Evolutionary conservation across 2,888 invertebrate genomes (phyloP).

Genomic region (Antitype chi): DNA sequence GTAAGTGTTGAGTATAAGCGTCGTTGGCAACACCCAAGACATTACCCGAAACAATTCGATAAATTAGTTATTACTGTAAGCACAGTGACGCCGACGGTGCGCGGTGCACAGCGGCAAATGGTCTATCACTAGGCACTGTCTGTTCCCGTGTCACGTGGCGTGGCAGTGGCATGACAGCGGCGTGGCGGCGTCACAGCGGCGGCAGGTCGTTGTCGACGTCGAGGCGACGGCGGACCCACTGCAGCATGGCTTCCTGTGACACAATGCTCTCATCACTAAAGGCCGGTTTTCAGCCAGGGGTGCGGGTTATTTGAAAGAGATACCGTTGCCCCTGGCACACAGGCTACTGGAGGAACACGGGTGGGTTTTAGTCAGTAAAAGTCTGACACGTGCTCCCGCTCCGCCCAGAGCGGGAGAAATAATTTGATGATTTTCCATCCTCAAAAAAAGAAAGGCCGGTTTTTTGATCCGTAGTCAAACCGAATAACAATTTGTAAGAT

Average conservation of each 20-base stretch:
- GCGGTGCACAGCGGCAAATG: background rate
- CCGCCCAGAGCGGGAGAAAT: too few species aligned
- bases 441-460: too few species aligned
- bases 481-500: too few species aligned
- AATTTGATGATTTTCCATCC: too few species aligned
- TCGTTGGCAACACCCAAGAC: background rate
- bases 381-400: too few species aligned
- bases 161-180: conserved; percentile 13
- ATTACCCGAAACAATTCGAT: background rate
- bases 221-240: conserved; percentile 85
- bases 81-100: background rate
- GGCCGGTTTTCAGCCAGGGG: too few species aligned
- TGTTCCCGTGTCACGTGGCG: background rate
- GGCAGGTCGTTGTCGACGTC: conserved; percentile 84
- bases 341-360: too few species aligned
- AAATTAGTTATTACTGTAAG: background rate
- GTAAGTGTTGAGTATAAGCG: background rate
- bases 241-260: conserved; percentile 81
- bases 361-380: too few species aligned
- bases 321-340: too few species aligned
- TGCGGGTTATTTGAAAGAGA: too few species aligned
- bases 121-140: conserved; percentile 8
- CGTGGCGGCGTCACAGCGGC: conserved; percentile 67
- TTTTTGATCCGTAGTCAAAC: too few species aligned
- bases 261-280: conserved; percentile 8